A percentile compares a stretch with the other conserved stretches of the same genome.
Evolutionary conservation across 2,113 vertebrate species (phyloP).

Genomic region (Aptenodytes patagonicus): DNA sequence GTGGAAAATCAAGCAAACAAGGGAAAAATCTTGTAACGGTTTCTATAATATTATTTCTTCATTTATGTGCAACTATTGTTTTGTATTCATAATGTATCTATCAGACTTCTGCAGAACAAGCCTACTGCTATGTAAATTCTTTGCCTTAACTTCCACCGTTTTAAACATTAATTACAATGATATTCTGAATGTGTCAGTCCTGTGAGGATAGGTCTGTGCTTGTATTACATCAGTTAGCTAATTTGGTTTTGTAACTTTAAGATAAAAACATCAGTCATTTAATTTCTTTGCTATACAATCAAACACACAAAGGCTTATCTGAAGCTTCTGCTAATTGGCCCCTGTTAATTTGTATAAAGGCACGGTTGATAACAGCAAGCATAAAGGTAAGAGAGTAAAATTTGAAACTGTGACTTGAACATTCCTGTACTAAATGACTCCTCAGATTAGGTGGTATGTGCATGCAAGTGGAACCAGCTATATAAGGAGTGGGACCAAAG

Average conservation of each 20-base stretch:
- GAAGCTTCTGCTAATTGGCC: slow-evolving; percentile 13
- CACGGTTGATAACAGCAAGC: not conserved
- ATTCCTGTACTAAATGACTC: not conserved
- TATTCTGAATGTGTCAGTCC: not conserved
- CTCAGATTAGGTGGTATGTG: not conserved
- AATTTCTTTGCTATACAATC: slow-evolving; percentile 32
- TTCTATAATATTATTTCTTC: not conserved
- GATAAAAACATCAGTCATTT: slow-evolving; percentile 38
- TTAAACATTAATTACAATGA: slow-evolving; percentile 9
- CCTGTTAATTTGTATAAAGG: slow-evolving; percentile 30
- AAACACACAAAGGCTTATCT: slow-evolving; percentile 39
- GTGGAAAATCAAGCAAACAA: not conserved
- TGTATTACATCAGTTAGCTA: not conserved
- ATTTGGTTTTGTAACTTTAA: not conserved
- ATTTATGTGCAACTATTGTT: not conserved
- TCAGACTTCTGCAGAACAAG: not conserved
- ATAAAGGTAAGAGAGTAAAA: slow-evolving; percentile 8
- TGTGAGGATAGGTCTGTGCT: not conserved
- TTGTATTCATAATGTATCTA: not conserved
- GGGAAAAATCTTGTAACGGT: not conserved
- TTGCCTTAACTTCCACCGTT: not conserved
- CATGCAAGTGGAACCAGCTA: not conserved
- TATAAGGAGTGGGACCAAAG: not conserved
- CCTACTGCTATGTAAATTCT: not conserved
- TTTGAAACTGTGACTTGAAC: not conserved